Conservation (phyloP, 2,113 vertebrate species). For the Turdus rufiventris region DNA sequence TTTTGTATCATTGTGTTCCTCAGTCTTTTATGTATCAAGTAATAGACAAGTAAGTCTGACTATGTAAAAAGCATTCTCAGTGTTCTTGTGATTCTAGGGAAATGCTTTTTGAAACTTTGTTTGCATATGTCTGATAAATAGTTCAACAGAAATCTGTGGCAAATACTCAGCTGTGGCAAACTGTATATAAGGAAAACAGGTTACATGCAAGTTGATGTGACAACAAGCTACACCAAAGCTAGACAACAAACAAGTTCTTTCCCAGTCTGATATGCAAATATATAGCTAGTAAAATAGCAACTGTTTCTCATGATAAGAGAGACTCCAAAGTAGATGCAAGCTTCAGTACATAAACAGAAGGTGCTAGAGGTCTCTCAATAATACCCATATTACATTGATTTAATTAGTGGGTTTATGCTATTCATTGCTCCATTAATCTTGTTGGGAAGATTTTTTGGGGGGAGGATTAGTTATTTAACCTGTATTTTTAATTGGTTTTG, state of each 20-base stretch:
- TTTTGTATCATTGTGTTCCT: background rate
- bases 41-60: background rate
- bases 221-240: background rate
- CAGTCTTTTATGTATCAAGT: background rate
- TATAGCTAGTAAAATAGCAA: background rate
- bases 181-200: background rate
- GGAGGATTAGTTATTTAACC: slow-evolving; percentile 23
- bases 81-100: background rate
- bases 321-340: background rate
- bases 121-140: background rate
- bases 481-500: slow-evolving; percentile 19
- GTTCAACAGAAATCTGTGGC: background rate
- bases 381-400: background rate
- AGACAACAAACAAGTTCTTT: background rate
- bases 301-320: background rate
- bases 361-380: background rate
- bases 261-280: background rate
- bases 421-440: background rate
- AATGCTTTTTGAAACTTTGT: background rate
- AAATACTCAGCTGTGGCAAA: background rate
- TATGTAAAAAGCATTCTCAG: background rate
- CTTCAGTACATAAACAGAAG: background rate
- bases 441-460: background rate
- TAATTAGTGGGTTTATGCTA: slow-evolving; percentile 19
- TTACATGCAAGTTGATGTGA: background rate